phyloP scores from a whole-genome alignment of 2,113 vertebrate species.

The Xyliphius kryptos region DNA sequence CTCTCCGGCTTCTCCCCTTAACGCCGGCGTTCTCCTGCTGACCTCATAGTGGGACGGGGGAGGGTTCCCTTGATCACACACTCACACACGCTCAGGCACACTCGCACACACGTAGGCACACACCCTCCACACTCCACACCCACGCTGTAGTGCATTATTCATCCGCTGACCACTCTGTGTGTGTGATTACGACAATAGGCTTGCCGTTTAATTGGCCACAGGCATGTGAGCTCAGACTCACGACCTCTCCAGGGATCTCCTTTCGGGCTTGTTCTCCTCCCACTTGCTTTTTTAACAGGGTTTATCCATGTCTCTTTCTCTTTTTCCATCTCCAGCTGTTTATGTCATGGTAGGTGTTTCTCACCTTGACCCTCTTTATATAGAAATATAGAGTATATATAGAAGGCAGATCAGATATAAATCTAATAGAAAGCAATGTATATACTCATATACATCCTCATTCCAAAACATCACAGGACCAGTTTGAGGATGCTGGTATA shows the following conservation, averaged over 20 bases:
- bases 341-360: too few species aligned
- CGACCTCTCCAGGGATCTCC: conserved; percentile 18
- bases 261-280: too few species aligned
- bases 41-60: conserved; percentile 51
- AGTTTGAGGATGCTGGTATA: conserved; percentile 41
- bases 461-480: background rate
- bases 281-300: background rate
- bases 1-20: conserved; percentile 51
- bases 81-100: background rate
- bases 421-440: too few species aligned
- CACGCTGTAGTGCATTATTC: conserved; percentile 61
- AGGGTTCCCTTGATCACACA: conserved; percentile 47
- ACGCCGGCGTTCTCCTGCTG: conserved; percentile 27
- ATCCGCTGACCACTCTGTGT: conserved; percentile 42
- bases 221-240: conserved; percentile 15
- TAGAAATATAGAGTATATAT: too few species aligned
- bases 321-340: background rate
- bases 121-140: conserved; percentile 52
- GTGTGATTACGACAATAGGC: conserved; percentile 31
- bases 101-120: too few species aligned
- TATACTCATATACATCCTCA: too few species aligned
- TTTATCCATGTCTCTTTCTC: background rate
- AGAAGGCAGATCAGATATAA: too few species aligned
- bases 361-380: too few species aligned
- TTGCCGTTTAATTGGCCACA: conserved; percentile 33